A percentile compares a stretch with the other conserved stretches of the same genome.
These are phyloP conservation scores for Choristoneura fumiferana DNA, from an alignment of 1,140 invertebrate species.

Conservation along the genomic window DNA sequence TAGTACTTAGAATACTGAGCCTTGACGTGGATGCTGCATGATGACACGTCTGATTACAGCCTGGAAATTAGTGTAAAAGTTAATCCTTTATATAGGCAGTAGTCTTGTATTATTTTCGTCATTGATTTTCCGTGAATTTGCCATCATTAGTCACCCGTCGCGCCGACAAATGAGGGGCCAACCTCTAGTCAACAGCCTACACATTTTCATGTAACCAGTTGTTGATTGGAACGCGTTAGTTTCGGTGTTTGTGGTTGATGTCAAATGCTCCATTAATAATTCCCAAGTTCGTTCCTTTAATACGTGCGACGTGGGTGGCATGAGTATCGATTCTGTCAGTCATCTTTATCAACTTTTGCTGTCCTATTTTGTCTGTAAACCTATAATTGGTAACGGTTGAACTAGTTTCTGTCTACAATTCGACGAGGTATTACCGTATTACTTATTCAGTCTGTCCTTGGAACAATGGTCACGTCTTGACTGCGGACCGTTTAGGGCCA, in stretches of 20 bases:
- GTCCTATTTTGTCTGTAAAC: constrained; percentile 1
- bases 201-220: background rate
- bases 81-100: too few species aligned
- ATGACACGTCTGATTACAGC: too few species aligned
- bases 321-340: constrained; percentile 8
- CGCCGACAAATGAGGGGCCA: background rate
- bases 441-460: too few species aligned
- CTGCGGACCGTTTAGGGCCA: too few species aligned
- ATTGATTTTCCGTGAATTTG: background rate
- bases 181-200: background rate
- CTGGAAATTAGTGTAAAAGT: too few species aligned
- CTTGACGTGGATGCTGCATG: too few species aligned
- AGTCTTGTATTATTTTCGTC: too few species aligned
- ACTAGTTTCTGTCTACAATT: background rate
- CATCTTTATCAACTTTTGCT: background rate
- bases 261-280: background rate
- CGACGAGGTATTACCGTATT: too few species aligned
- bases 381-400: constrained; percentile 1
- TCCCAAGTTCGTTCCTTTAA: background rate
- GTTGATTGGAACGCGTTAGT: background rate
- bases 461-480: too few species aligned
- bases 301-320: background rate
- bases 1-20: too few species aligned
- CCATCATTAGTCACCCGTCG: constrained; percentile 2
- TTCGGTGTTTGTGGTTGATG: background rate